phyloP scores from a whole-genome alignment of 1,140 invertebrate genomes.

The Drosophila quadrilineata region DNA sequence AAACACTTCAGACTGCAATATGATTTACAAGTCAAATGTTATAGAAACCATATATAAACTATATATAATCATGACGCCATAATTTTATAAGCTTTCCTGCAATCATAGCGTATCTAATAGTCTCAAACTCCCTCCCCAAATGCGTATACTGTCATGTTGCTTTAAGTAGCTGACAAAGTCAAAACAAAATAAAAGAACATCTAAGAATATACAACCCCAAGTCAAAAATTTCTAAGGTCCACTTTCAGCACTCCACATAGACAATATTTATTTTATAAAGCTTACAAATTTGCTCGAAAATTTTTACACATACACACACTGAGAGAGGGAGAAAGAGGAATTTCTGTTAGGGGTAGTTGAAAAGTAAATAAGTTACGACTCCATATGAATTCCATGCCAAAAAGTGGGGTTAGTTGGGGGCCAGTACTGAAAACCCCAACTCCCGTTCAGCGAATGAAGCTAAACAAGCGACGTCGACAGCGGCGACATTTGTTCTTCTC shows the following conservation, averaged over 20 bases:
- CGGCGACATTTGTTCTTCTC: slow-evolving; percentile 1
- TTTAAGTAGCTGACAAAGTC: neutral
- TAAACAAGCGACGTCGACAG: slow-evolving; percentile 31
- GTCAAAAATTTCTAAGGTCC: slow-evolving; percentile 12
- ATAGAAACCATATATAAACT: neutral
- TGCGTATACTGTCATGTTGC: neutral
- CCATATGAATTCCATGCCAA: slow-evolving; percentile 17
- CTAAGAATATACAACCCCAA: slow-evolving; percentile 47
- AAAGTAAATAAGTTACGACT: slow-evolving; percentile 5
- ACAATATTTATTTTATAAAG: slow-evolving; percentile 74
- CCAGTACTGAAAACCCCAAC: slow-evolving; percentile 49
- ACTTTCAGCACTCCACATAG: too few relatives aligned
- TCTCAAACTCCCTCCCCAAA: too few relatives aligned
- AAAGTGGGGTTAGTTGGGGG: slow-evolving; percentile 30
- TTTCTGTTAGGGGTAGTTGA: neutral
- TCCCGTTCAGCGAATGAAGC: slow-evolving; percentile 21
- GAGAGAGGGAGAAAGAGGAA: slow-evolving; percentile 2
- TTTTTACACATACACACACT: slow-evolving; percentile 33
- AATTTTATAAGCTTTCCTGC: neutral
- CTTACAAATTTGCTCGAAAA: slow-evolving; percentile 69
- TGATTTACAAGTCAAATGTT: neutral
- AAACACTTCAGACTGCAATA: slow-evolving; percentile 13
- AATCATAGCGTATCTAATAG: too few relatives aligned
- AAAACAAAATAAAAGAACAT: slow-evolving; percentile 1
- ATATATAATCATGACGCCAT: neutral